Percentiles rank a stretch among this genome's conserved stretches.
These are phyloP conservation scores for Hirudinaria manillensis DNA, from an alignment of 2,888 invertebrate genomes.

Conservation along the genomic window DNA sequence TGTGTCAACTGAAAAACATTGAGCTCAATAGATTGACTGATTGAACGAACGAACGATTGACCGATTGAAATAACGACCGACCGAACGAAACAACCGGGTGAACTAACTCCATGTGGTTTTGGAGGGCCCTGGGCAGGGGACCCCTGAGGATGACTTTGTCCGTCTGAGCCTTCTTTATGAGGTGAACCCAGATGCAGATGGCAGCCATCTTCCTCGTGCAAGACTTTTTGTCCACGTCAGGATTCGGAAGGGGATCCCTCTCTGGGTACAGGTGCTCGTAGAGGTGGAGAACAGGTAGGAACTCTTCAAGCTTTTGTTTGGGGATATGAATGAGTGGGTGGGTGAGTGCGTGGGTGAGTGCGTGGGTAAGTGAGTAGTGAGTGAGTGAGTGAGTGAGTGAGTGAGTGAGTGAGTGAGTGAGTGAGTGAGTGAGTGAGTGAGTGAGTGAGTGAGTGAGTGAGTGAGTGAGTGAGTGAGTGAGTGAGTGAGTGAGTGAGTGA, in stretches of 20 bases:
- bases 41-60: too few relatives aligned
- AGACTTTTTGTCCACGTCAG: slow-evolving; percentile 77
- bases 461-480: slow-evolving; percentile 33
- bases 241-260: slow-evolving; percentile 76
- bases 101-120: slow-evolving; percentile 55
- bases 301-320: slow-evolving; percentile 66
- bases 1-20: too few relatives aligned
- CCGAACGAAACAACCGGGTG: not conserved
- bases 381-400: slow-evolving; percentile 36
- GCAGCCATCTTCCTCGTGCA: slow-evolving; percentile 87
- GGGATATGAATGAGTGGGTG: not conserved
- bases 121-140: slow-evolving; percentile 73
- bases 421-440: slow-evolving; percentile 35
- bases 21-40: too few relatives aligned
- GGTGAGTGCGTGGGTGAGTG: not conserved
- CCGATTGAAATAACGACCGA: too few relatives aligned
- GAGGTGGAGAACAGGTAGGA: slow-evolving; percentile 79
- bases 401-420: slow-evolving; percentile 37
- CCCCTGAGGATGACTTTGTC: slow-evolving; percentile 72
- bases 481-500: slow-evolving; percentile 9
- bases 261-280: slow-evolving; percentile 89
- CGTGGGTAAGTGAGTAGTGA: slow-evolving; percentile 12
- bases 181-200: slow-evolving; percentile 92
- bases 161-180: slow-evolving; percentile 76
- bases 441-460: slow-evolving; percentile 36